Conservation (phyloP, 64 coral and sea anemone genomes). For the Stichodactyla helianthus region DNA sequence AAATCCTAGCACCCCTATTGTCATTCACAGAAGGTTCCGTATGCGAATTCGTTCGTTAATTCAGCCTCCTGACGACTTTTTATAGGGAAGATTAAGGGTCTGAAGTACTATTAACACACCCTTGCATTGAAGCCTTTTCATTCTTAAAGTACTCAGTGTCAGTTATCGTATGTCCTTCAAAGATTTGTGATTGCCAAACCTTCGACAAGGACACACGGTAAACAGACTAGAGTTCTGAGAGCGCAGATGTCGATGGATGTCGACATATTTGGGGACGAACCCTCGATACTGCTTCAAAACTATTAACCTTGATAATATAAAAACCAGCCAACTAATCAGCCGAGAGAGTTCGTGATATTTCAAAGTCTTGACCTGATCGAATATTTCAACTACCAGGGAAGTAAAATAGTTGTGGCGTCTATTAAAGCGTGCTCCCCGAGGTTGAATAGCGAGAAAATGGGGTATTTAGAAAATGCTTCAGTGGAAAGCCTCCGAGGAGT, state of each 20-base stretch:
- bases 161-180: conserved; percentile 10
- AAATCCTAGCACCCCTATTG: background rate
- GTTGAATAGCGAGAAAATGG: background rate
- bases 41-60: background rate
- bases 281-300: conserved; percentile 11
- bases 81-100: background rate
- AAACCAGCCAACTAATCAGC: conserved; percentile 7
- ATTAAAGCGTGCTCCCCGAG: background rate
- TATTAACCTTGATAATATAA: conserved; percentile 4
- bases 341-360: background rate
- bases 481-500: conserved; percentile 1
- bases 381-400: background rate
- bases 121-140: conserved; percentile 25
- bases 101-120: conserved; percentile 32
- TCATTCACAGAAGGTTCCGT: background rate
- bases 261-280: conserved; percentile 11
- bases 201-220: conserved; percentile 9
- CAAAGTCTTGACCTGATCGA: conserved; percentile 1
- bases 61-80: background rate
- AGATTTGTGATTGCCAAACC: conserved; percentile 3
- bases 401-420: background rate
- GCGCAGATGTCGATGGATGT: conserved; percentile 11
- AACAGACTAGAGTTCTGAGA: conserved; percentile 14
- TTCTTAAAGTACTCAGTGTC: conserved; percentile 25
- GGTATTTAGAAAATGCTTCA: background rate